Base-by-base conservation (phyloP, 2,113 vertebrate species). In the Suricata suricatta region DNA sequence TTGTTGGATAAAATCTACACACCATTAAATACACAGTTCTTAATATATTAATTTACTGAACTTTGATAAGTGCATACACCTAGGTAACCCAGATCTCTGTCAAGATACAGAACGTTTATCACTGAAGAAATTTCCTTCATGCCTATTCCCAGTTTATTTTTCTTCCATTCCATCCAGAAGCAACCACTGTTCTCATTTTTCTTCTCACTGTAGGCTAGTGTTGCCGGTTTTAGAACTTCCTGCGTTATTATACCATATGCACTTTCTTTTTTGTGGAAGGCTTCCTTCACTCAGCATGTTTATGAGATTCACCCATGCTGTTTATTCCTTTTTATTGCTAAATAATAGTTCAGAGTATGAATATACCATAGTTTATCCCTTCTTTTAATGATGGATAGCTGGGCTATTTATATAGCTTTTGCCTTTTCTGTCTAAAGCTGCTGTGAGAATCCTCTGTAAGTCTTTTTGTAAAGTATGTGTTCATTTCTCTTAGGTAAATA, bases 401-500 rank as follows among this genome's bases (percentile, higher is more conserved):
- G 47, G 29, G 11, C 11, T 63, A 4, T 74, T 71, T 47, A 47
- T 77, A 5, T 57, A 60, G 10, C 35, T 77, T 87, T 86, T 83
- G n/a, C 41, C 14, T 91, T 12, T 86, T 91, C 25, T 41, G 50
- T 54, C 38, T 33, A 57, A 63, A 54, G 41, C 35, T 85, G 38
- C 44, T 57, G 2, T 38, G 89, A 92, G 41, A 64, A 81, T 54
- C 47, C 88, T 63, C 4, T 87, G 17, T 35, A 44, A 54, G 9
- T 54, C 21, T 66, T 93, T 88, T 41, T 85, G 71, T 76, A 82
- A 90, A 77, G 1, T 47, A 12, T 71, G 5, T 33, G 38, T 83
- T 82, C 27, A 50, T 90, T 90, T 92, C 54, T 97, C 11, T 86
- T 69, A 60, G 33, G 52, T 91, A 96, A 90, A 72, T 72, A 44